A percentile compares a stretch with the other conserved stretches of the same genome.
These are phyloP conservation scores for Felis catus DNA, from an alignment of 2,113 vertebrate species.

Conservation along the genomic window F.catus_Fca126_mat1.0 CM031415.1:58024501-58025000, in stretches of 20 bases:
- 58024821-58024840: background rate
- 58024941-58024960: background rate
- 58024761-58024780: background rate
- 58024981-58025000: background rate
- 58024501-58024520: too few relatives aligned
- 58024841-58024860: background rate
- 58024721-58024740: background rate
- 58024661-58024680: too few relatives aligned
- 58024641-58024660: too few relatives aligned
- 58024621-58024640: too few relatives aligned
- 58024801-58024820: background rate
- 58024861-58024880: background rate
- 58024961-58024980: background rate
- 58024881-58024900: background rate
- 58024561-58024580: too few relatives aligned
- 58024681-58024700: background rate
- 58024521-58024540: too few relatives aligned
- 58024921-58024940: background rate
- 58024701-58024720: background rate
- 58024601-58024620: too few relatives aligned
- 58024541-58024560: too few relatives aligned
- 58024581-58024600: too few relatives aligned
- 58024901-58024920: background rate
- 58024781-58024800: background rate
- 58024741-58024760: background rate